Conservation (phyloP, 2,113 vertebrate genomes). For the Leucosticte australis region DNA sequence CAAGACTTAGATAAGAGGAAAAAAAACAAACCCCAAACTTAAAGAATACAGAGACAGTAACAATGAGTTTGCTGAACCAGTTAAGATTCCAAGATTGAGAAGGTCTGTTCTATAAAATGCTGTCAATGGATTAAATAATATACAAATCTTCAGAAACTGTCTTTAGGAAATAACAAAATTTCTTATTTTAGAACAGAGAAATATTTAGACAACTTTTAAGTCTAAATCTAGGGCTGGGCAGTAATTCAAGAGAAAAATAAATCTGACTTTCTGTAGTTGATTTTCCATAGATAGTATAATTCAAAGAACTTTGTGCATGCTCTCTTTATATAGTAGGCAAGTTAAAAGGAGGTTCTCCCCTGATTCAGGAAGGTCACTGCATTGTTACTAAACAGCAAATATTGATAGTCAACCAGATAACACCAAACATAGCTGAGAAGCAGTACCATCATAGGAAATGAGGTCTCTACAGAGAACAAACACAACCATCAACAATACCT, state of each 20-base stretch:
- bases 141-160: not conserved
- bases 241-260: not conserved
- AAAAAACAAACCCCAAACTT: not conserved
- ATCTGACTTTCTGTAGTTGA: not conserved
- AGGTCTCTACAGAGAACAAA: not conserved
- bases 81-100: not conserved
- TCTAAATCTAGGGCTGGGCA: fast-evolving
- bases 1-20: not conserved
- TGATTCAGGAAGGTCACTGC: not conserved
- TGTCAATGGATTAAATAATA: not conserved
- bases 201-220: not conserved
- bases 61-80: not conserved
- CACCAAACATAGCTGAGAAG: not conserved
- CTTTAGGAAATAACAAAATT: not conserved
- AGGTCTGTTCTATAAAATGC: not conserved
- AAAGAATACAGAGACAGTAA: not conserved
- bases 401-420: not conserved
- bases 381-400: not conserved
- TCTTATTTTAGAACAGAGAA: not conserved
- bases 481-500: not conserved
- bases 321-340: not conserved
- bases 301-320: not conserved
- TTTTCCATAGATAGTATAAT: not conserved
- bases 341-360: not conserved
- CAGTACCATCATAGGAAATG: not conserved